These are phyloP conservation scores for Aramus guarauna DNA, from an alignment of 2,113 vertebrate genomes.

Conservation along the genomic window DNA sequence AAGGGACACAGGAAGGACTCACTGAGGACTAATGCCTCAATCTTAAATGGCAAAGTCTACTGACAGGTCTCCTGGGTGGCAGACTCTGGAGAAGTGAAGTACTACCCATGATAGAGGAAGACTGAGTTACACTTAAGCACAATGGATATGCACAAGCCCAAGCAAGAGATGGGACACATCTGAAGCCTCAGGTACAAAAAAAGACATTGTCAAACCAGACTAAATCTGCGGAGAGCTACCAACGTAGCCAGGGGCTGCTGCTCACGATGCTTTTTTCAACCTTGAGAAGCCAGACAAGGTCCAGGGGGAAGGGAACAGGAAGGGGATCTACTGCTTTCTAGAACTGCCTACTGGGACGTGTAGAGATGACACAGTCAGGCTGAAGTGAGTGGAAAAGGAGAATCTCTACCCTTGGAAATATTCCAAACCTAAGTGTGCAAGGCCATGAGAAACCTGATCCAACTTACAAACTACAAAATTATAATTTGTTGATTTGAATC, in stretches of 20 bases:
- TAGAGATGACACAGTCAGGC: background rate
- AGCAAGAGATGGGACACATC: background rate
- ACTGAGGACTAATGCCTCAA: background rate
- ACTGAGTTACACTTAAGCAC: background rate
- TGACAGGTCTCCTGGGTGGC: background rate
- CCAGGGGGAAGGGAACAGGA: background rate
- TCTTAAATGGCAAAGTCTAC: background rate
- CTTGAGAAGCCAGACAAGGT: background rate
- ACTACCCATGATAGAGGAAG: background rate
- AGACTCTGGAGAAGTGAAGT: background rate
- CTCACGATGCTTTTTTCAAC: fast-evolving
- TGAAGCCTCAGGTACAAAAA: fast-evolving
- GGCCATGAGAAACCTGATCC: background rate
- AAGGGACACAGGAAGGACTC: background rate
- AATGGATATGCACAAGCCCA: background rate
- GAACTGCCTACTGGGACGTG: background rate
- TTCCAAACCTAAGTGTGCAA: background rate
- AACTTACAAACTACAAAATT: background rate
- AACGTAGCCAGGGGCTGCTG: background rate
- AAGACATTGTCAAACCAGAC: fast-evolving
- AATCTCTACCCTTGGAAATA: background rate
- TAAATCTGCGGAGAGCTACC: background rate
- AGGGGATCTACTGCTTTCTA: background rate
- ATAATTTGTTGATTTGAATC: background rate
- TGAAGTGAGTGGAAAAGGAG: background rate